Conservation (phyloP, 2,888 invertebrate species). For the Micoletzkya japonica region DNA sequence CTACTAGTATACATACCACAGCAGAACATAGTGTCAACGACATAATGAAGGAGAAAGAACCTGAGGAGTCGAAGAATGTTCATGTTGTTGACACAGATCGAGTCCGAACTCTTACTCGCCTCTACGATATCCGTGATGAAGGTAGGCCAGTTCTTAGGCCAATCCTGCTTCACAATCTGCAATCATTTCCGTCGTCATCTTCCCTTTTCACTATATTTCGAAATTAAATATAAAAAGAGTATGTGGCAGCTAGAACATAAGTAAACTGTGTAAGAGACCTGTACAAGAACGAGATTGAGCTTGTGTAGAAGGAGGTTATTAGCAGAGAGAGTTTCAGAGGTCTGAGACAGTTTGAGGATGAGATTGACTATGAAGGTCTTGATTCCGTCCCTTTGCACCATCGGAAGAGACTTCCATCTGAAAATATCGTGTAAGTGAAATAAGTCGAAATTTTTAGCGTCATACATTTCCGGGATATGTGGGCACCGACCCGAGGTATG, state of each 20-base stretch:
- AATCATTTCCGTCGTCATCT: constrained; percentile 40
- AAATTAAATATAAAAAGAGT: no score
- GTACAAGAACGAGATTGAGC: constrained; percentile 96
- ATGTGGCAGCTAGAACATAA: no score
- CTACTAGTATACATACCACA: no score
- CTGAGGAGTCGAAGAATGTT: constrained; percentile 90
- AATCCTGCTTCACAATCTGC: constrained; percentile 92
- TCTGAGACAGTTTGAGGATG: constrained; percentile 96
- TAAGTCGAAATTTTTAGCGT: background rate
- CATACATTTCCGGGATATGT: no score
- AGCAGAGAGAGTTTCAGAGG: constrained; percentile 73
- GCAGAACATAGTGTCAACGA: no score
- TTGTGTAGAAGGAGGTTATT: constrained; percentile 97
- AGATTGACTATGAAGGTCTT: constrained; percentile 98
- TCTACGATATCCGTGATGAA: constrained; percentile 99
- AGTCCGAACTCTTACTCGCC: constrained; percentile 96
- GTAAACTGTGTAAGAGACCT: constrained; percentile 74
- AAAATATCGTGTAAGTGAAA: background rate
- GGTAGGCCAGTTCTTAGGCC: constrained; percentile 99
- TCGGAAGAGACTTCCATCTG: constrained; percentile 91
- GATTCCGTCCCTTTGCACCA: constrained; percentile 98
- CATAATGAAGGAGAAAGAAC: no score
- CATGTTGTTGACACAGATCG: constrained; percentile 99
- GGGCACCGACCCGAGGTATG: no score
- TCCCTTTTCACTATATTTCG: no score